These are phyloP conservation scores for Physella acuta DNA, from an alignment of 1,140 invertebrate genomes.

Conservation along the genomic window DNA sequence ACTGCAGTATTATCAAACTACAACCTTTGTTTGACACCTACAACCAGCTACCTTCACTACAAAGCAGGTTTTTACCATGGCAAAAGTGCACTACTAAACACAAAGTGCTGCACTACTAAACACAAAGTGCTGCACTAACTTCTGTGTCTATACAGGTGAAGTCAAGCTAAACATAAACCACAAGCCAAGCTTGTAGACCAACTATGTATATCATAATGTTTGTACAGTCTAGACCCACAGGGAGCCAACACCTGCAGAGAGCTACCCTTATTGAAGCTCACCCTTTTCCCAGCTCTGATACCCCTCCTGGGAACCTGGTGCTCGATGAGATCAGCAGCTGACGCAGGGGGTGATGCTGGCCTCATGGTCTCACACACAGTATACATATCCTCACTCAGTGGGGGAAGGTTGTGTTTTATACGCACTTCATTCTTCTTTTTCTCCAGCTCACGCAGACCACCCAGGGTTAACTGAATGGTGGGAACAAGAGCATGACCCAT, in stretches of 20 bases:
- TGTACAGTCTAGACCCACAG: background rate
- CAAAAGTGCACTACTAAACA: no score
- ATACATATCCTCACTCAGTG: conserved; percentile 86
- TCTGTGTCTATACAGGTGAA: no score
- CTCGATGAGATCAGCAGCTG: conserved; percentile 87
- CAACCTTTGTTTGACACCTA: no score
- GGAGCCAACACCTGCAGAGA: background rate
- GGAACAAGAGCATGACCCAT: no score
- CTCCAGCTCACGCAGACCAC: conserved; percentile 81
- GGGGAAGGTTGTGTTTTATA: conserved; percentile 71
- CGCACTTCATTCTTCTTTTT: conserved; percentile 76
- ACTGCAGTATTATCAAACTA: no score
- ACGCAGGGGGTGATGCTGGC: conserved; percentile 90
- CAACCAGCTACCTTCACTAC: no score
- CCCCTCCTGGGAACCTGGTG: conserved; percentile 49
- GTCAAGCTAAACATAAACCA: background rate
- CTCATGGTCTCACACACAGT: conserved; percentile 90
- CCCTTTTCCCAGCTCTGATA: conserved; percentile 43
- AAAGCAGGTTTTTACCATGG: no score
- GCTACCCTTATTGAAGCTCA: no score
- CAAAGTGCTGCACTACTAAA: no score
- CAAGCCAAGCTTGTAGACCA: background rate
- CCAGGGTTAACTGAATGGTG: conserved; percentile 71
- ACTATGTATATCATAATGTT: background rate
- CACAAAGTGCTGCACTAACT: no score